phyloP scores from a whole-genome alignment of 1,140 invertebrate species.

The Anastrepha obliqua region DNA sequence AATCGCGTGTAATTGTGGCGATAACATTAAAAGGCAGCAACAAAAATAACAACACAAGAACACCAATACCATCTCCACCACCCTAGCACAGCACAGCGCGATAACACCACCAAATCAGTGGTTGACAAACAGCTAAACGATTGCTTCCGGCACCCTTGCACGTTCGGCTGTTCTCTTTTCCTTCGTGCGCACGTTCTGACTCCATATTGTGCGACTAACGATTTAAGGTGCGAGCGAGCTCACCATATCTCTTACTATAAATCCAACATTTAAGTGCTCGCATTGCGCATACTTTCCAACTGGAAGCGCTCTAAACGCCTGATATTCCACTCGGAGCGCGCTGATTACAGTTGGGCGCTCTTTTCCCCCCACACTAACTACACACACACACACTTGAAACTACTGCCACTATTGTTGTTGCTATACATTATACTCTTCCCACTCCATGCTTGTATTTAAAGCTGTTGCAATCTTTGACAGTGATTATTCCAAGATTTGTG shows the following conservation, averaged over 20 bases:
- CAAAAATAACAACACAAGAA: neutral
- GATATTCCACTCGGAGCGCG: neutral
- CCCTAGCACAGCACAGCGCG: neutral
- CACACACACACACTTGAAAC: neutral
- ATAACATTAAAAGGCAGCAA: conserved; percentile 24
- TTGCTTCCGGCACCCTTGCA: conserved; percentile 10
- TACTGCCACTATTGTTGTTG: neutral
- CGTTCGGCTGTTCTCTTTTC: neutral
- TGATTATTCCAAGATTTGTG: conserved; percentile 38
- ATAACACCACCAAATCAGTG: conserved; percentile 42
- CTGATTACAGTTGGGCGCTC: neutral
- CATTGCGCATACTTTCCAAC: neutral
- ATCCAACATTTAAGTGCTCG: neutral
- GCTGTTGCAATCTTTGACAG: neutral
- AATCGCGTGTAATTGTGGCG: conserved; percentile 58
- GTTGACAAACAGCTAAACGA: conserved; percentile 38
- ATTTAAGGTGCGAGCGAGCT: neutral
- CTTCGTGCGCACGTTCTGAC: neutral
- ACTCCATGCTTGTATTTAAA: neutral
- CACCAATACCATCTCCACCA: neutral
- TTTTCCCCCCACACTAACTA: neutral
- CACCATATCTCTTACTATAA: neutral
- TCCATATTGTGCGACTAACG: neutral
- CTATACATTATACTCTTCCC: neutral
- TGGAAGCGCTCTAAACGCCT: neutral